Percentiles rank a stretch among this genome's conserved stretches.
These are phyloP conservation scores for Chloroceryle inda DNA, from an alignment of 2,797 vertebrate genomes.

Conservation along the genomic window DNA sequence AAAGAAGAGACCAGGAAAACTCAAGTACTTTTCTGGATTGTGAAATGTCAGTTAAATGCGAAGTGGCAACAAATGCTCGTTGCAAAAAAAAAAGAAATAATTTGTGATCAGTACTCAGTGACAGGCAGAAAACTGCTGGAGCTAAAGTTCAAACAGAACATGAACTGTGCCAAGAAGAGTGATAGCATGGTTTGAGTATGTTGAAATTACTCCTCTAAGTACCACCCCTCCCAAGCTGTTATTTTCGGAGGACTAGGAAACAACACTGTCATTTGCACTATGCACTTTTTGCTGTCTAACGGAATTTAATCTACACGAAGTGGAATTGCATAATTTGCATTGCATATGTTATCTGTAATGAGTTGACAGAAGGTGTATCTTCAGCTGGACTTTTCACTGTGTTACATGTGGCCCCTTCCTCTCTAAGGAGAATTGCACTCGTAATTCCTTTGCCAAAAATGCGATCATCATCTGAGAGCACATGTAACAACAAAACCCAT, in stretches of 20 bases:
- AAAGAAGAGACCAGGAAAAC: background rate
- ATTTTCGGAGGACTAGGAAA: constrained; percentile 11
- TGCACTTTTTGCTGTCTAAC: constrained; percentile 62
- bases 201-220: constrained; percentile 5
- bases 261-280: constrained; percentile 57
- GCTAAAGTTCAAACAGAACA: background rate
- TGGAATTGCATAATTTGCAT: background rate
- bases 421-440: constrained; percentile 4
- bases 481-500: background rate
- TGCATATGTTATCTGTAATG: background rate
- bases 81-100: background rate
- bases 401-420: constrained; percentile 6
- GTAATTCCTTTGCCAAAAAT: background rate
- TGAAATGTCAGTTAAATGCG: background rate
- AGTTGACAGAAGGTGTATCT: background rate
- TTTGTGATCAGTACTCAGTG: background rate
- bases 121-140: background rate
- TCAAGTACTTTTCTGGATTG: background rate
- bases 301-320: background rate
- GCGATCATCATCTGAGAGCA: background rate
- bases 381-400: constrained; percentile 19
- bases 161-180: background rate
- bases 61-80: background rate
- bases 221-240: background rate
- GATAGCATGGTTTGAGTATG: background rate